Conservation (phyloP, 1,140 invertebrate species). For the Platyscapa corneri region DNA sequence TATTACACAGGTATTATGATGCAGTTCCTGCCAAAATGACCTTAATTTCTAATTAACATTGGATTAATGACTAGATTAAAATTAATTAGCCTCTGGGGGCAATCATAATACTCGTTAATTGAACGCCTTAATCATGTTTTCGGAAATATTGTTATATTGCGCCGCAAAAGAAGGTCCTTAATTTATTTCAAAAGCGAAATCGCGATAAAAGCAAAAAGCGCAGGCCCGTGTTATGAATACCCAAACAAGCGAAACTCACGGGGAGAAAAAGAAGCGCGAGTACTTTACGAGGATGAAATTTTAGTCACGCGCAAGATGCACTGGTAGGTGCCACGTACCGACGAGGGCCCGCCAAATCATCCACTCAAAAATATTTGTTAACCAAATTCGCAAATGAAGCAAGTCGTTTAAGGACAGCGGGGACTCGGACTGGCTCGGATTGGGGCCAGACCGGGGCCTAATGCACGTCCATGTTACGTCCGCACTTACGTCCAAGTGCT, state of each 20-base stretch:
- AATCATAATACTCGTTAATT: neutral
- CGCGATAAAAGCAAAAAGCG: neutral
- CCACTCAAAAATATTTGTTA: conserved; percentile 9
- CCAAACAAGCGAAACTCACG: neutral
- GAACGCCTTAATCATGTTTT: neutral
- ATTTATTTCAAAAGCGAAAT: neutral
- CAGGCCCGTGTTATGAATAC: neutral
- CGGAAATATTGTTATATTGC: neutral
- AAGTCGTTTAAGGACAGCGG: conserved; percentile 10
- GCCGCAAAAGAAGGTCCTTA: neutral
- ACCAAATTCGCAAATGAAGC: conserved; percentile 18
- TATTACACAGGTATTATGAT: neutral
- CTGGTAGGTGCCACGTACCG: neutral
- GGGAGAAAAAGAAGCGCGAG: no score
- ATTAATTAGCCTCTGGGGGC: neutral
- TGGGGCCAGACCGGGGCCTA: neutral
- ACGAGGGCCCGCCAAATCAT: neutral
- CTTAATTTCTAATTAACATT: neutral
- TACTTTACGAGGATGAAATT: neutral
- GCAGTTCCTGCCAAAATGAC: neutral
- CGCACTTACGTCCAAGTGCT: neutral
- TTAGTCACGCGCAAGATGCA: conserved; percentile 11
- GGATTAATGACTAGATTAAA: neutral
- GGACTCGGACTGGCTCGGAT: no score
- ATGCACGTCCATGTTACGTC: neutral